Percentiles rank a stretch among this genome's conserved stretches.
These are phyloP conservation scores for Solea solea DNA, from an alignment of 2,113 vertebrate genomes.

Conservation along the genomic window DNA sequence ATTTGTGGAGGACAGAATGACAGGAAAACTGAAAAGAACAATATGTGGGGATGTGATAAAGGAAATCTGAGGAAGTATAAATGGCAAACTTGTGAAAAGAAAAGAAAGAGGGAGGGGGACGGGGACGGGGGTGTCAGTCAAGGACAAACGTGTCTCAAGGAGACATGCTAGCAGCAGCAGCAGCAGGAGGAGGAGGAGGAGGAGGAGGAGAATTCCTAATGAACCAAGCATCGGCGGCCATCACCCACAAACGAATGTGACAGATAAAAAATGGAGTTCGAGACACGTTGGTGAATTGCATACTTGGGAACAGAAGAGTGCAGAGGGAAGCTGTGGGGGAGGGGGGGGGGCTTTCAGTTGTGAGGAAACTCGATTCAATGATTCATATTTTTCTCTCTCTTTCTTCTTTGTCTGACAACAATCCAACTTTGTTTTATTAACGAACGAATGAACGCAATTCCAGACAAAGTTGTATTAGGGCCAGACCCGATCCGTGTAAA, in stretches of 20 bases:
- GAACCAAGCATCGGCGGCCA: conserved; percentile 60
- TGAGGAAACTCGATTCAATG: conserved; percentile 53
- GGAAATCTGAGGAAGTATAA: conserved; percentile 3
- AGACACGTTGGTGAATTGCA: conserved; percentile 45
- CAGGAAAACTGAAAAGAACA: conserved; percentile 8
- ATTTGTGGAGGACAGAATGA: not conserved
- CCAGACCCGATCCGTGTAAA: not conserved
- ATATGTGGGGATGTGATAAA: not conserved
- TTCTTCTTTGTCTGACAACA: conserved; percentile 4
- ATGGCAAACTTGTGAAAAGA: conserved; percentile 17
- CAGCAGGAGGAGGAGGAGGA: conserved; percentile 15
- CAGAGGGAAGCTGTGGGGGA: conserved; percentile 17
- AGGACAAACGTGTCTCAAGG: conserved; percentile 68
- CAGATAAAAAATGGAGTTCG: conserved; percentile 65
- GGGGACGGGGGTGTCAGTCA: conserved; percentile 46
- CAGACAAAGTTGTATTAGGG: not conserved
- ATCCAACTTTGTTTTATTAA: conserved; percentile 24
- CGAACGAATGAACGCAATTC: conserved; percentile 13
- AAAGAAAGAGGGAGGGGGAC: not conserved
- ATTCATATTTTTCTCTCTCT: not conserved
- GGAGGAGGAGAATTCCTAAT: conserved; percentile 59
- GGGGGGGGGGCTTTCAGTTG: conserved; percentile 29
- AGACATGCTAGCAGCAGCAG: conserved; percentile 36
- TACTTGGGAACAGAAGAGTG: conserved; percentile 29
- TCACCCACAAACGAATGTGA: conserved; percentile 69